Evolutionary conservation across 2,888 invertebrate species (phyloP), one percentile per base, ranked within the genome.

Genomic region (Philopedon plagiatum): DNA sequence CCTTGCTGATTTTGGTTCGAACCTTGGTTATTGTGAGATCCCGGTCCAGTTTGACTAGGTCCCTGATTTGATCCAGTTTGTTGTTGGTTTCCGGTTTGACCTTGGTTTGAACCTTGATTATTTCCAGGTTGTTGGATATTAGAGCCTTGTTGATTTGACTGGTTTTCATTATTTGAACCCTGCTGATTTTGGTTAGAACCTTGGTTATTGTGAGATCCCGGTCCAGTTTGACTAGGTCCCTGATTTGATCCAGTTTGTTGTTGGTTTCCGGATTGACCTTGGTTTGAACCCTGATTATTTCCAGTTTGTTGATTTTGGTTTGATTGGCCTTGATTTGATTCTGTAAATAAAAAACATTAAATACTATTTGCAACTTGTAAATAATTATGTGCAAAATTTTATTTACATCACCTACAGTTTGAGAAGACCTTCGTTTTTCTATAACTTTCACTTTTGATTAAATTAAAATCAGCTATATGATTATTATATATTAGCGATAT

Each of bases 51-150:
- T 51, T 67, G 72, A 49, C 39, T 67, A n/a, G 29, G 41, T 29
- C n/a, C n/a, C n/a, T n/a, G n/a, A n/a, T n/a, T n/a, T n/a, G n/a
- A n/a, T n/a, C n/a, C n/a, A n/a, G n/a, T n/a, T 56, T 5, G 26
- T 44, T 21, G 60, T 62, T 64, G 73, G 67, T 62, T 75, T 68
- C 5, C 5, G 2, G 37, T 13, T 2, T 58, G 18, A 37, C 69
- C 56, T 69, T 69, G 69, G 5, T 49, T 34, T 34, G 34, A 34
- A n/a, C n/a, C n/a, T 11, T n/a, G 46, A 46, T 46, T 54, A n/a
- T n/a, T n/a, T n/a, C 46, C 60, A 72, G 73, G 73, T 46, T 76
- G 75, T 65, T 73, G 75, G 9, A 18, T 41, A 41, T 65, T 70
- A 18, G 46, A 58, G 11, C 69, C 61, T 58, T 67, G 72, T 71